Base-by-base conservation (phyloP, 2,888 invertebrate genomes). In the Leistus spinibarbis region DNA sequence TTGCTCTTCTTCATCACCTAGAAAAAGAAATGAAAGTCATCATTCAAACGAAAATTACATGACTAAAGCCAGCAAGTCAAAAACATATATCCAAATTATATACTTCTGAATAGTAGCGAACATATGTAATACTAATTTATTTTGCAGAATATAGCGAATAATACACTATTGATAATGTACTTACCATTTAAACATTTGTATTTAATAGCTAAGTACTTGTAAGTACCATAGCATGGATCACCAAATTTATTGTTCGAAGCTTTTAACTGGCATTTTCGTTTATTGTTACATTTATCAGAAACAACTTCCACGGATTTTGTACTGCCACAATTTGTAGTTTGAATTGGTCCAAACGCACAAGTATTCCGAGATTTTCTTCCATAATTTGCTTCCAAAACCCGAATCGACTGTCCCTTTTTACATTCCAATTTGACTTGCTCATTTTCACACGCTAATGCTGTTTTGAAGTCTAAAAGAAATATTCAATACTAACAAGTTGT, bases 271-370 rank as follows among this genome's bases (percentile, higher is more conserved):
- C 72, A 72, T 23, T 20, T 56, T 10, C 22, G 16, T 56, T 72
- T 72, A 56, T 72, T 72, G 54, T 72, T 65, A 57, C 72, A 72
- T 56, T 65, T 72, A 27, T 72, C 72, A 27, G 65, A 64, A 56
- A 72, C 72, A 19, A 65, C 57, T 1, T 54, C 65, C 16, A 72
- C 17, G 17, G 65, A 65, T 13, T 65, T 63, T 24, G 54, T 72
- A 16, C 54, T 7, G 19, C 56, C 22, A 65, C 72, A 72, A 27
- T 72, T 65, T 20, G 65, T 65, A 3, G 72, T 64, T 19, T 65
- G 22, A 2, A 72, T 13, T 2, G 56, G 17, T 7, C 65, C 65
- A 66, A 57, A 23, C 17, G 72, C 27, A 57, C 72, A 72, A 23
- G 72, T 66, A 23, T 57, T 20, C 17, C 40, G 22, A 13, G 19